Base-by-base conservation (phyloP, 2,113 vertebrate genomes). In the Cyprinodon variegatus region DNA sequence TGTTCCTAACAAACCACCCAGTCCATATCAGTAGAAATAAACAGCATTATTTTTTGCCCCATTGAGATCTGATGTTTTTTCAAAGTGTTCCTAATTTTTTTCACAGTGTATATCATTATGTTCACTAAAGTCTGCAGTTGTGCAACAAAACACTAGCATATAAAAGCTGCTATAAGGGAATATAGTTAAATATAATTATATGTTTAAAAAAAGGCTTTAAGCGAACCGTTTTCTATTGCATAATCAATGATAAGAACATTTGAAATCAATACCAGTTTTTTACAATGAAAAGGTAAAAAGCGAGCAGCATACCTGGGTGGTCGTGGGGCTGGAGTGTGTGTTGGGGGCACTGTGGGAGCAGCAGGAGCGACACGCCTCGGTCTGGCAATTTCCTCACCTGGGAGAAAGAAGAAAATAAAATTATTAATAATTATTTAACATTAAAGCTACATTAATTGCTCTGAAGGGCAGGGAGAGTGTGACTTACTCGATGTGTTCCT, bases 401-500 rank as follows among this genome's bases (percentile, higher is more conserved):
- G 43, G 50, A 76, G 9, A 37, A 77, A 13, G 60, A 50, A 72
- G 37, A 1, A 77, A 22, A 81, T 39, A 17, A 63, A 61, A 8
- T 4, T 0, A 60, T 9, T 17, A 5, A 2, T 3, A 39, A 11
- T 41, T 0, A 83, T 2, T 9, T 17, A 17, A 67, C 13, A 10
- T 9, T 2, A 38, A 7, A 37, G 15, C 37, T 38, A 3, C 36
- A 69, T 53, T 41, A 68, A 17, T 61, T 73, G n/a, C 9, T 3
- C 0, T 38, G 38, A 43, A 5, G 38, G 36, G 14, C 4, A 70
- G 36, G 1, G 10, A 0, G 61, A 38, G 37, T 12, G 14, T 90
- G 95, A 98, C 97, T 98, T 92, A 99, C 98, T 94, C 86, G 96
- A 96, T 88, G 96, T 91, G 92, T 98, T 96, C 92, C 96, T 96